phyloP scores from a whole-genome alignment of 2,113 vertebrate species.

The Notothenia coriiceps region DNA sequence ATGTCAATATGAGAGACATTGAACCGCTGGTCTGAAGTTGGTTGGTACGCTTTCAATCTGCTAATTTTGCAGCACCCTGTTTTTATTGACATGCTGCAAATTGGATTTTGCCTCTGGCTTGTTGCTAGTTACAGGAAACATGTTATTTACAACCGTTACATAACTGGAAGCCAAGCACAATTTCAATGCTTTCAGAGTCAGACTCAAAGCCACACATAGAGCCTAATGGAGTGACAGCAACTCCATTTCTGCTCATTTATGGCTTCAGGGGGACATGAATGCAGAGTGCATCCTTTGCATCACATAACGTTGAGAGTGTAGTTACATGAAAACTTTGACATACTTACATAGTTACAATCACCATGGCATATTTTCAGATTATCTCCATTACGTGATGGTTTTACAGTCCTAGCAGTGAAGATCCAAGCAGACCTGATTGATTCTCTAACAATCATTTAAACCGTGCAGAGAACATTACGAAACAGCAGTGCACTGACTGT shows the following conservation, averaged over 20 bases:
- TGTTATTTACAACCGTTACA: conserved; percentile 39
- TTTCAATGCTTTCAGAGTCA: conserved; percentile 33
- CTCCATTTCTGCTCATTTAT: conserved; percentile 42
- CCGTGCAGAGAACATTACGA: neutral
- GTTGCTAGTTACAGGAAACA: conserved; percentile 18
- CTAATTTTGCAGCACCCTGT: conserved; percentile 12
- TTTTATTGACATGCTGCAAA: conserved; percentile 45
- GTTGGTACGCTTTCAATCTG: conserved; percentile 3
- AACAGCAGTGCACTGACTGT: neutral
- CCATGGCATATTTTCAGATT: neutral
- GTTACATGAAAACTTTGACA: conserved; percentile 8
- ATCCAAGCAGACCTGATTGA: conserved; percentile 2
- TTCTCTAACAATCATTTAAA: conserved; percentile 1
- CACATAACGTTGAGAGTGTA: conserved; percentile 21
- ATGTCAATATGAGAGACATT: neutral
- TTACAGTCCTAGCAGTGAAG: neutral
- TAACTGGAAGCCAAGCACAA: conserved; percentile 43
- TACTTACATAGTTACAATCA: conserved; percentile 41
- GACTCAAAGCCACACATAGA: conserved; percentile 27
- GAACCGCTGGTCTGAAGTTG: neutral
- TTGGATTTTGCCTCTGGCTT: conserved; percentile 46
- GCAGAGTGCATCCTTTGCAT: conserved; percentile 15
- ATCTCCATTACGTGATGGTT: neutral
- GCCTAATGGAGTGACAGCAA: conserved; percentile 15
- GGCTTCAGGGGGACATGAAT: conserved; percentile 1